These are phyloP conservation scores for Polylopha cassiicola DNA, from an alignment of 2,888 invertebrate genomes.

Conservation along the genomic window DNA sequence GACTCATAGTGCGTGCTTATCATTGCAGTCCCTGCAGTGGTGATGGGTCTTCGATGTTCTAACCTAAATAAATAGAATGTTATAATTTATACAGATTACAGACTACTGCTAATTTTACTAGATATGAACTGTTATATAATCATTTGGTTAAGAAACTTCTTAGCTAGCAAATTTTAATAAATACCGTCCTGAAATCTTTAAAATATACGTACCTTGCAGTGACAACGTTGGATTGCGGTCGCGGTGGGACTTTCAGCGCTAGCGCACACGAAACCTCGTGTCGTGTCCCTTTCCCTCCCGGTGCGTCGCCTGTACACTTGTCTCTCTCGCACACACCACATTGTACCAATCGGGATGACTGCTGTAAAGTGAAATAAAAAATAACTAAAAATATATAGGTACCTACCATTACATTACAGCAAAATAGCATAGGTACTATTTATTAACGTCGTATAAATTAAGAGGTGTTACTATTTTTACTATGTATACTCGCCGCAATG, in stretches of 20 bases:
- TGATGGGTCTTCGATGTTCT: too few species aligned
- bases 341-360: constrained; percentile 8
- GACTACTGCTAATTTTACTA: too few species aligned
- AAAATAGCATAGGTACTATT: too few species aligned
- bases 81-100: too few species aligned
- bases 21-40: too few species aligned
- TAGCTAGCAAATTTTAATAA: too few species aligned
- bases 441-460: too few species aligned
- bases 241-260: constrained; percentile 9
- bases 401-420: background rate
- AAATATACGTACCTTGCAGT: constrained; percentile 45
- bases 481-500: background rate
- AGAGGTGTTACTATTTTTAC: background rate
- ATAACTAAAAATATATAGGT: background rate
- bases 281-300: constrained; percentile 14
- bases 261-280: constrained; percentile 3
- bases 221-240: constrained; percentile 29
- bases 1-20: too few species aligned
- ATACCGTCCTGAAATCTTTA: too few species aligned
- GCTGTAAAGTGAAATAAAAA: constrained; percentile 12
- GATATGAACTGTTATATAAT: too few species aligned
- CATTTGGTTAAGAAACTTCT: too few species aligned
- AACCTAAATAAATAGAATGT: too few species aligned
- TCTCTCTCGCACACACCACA: constrained; percentile 1
- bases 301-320: constrained; percentile 13